A percentile compares a stretch with the other conserved stretches of the same genome.
phyloP scores from a whole-genome alignment of 2,797 vertebrate genomes.

The Sebastes diaconus region DNA sequence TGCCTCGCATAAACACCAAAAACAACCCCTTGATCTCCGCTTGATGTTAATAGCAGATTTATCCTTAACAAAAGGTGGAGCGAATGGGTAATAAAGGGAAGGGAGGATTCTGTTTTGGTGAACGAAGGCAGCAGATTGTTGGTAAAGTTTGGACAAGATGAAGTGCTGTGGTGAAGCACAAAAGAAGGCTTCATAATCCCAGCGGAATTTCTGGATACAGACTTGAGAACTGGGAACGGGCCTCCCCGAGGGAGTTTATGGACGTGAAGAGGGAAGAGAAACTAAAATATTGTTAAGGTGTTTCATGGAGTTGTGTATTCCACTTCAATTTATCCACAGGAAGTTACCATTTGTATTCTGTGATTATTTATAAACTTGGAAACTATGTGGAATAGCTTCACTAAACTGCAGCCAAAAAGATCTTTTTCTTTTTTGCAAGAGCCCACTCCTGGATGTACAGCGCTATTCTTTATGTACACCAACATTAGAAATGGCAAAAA shows the following conservation, averaged over 20 bases:
- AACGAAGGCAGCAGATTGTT: not conserved
- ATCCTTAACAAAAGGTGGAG: not conserved
- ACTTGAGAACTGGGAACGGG: not conserved
- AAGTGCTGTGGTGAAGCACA: not conserved
- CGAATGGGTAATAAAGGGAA: not conserved
- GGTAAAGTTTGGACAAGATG: not conserved
- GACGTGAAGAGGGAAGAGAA: not conserved
- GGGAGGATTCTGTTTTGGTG: not conserved
- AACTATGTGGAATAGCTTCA: not conserved
- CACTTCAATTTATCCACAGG: not conserved
- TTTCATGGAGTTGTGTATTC: not conserved
- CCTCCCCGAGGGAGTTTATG: not conserved
- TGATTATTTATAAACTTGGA: not conserved
- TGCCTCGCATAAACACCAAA: constrained; percentile 16
- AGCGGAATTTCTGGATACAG: not conserved
- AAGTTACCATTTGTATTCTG: not conserved
- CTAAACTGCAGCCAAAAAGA: not conserved
- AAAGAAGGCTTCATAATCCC: not conserved
- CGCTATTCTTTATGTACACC: too few relatives aligned
- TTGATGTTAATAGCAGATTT: constrained; percentile 36
- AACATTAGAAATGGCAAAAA: not conserved
- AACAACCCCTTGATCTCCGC: constrained; percentile 22
- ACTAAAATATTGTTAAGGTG: not conserved
- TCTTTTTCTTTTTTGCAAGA: not conserved
- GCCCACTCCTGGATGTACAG: too few relatives aligned